Percentiles rank a stretch among this genome's conserved stretches.
Evolutionary conservation across 2,888 invertebrate genomes (phyloP).

Genomic region (Psococerastis gibbosa): DNA sequence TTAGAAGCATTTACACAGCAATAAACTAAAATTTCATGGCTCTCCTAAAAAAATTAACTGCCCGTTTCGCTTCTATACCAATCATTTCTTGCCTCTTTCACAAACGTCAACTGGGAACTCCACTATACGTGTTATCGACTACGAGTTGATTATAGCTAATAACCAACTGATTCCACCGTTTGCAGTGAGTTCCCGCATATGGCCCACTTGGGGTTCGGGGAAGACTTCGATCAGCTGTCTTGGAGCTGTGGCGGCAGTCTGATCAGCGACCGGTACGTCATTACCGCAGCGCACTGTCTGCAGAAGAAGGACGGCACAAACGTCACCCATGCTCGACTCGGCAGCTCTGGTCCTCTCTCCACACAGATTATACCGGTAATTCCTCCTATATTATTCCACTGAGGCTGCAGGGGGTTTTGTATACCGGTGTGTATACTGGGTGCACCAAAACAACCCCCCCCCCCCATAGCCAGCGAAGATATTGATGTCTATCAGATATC

Average conservation of each 20-base stretch:
- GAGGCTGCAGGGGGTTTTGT: too few species aligned
- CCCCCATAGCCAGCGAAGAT: too few species aligned
- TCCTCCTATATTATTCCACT: too few species aligned
- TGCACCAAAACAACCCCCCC: too few species aligned
- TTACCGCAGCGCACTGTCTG: conserved; percentile 7
- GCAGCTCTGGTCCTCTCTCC: neutral
- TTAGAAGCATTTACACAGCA: too few species aligned
- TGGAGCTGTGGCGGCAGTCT: conserved; percentile 4
- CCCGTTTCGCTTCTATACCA: too few species aligned
- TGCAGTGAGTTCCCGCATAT: conserved; percentile 7
- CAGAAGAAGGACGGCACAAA: neutral
- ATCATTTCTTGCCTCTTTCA: too few species aligned
- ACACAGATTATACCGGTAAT: neutral
- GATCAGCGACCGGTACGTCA: neutral
- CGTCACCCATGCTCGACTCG: conserved; percentile 1
- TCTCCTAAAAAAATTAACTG: too few species aligned
- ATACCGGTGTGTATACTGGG: too few species aligned
- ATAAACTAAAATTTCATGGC: too few species aligned
- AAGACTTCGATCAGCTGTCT: neutral
- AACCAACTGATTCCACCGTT: neutral
- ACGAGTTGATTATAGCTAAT: neutral
- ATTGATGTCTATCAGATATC: too few species aligned
- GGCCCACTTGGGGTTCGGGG: conserved; percentile 5
- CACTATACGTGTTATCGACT: neutral
- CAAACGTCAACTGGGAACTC: too few species aligned